Percentiles rank a stretch among this genome's conserved stretches.
Evolutionary conservation across 2,888 invertebrate genomes (phyloP).

Genomic region (Drosophila paranaensis): DNA sequence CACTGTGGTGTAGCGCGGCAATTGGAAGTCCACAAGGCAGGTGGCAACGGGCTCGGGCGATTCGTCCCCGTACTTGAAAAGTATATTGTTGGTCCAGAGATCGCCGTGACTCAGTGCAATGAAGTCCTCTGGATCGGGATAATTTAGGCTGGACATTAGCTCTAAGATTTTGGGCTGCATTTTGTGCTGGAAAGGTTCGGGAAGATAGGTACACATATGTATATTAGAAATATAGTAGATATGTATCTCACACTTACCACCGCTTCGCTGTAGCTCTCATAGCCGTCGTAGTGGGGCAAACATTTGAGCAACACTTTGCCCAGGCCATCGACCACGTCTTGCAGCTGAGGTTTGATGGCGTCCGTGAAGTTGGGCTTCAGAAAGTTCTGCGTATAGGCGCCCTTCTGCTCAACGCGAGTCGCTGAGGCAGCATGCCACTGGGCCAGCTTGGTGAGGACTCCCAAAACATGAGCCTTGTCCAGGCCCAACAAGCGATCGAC

Average conservation of each 20-base stretch:
- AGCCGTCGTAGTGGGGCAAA: background rate
- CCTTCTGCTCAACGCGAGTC: background rate
- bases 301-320: background rate
- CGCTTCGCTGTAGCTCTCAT: background rate
- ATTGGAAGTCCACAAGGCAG: conserved; percentile 74
- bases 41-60: conserved; percentile 49
- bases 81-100: conserved; percentile 78
- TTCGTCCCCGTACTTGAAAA: conserved; percentile 73
- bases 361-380: background rate
- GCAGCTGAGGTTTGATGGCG: conserved; percentile 1
- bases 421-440: conserved; percentile 7
- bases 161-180: conserved; percentile 26
- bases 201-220: background rate
- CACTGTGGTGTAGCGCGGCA: conserved; percentile 69
- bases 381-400: conserved; percentile 3
- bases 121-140: conserved; percentile 62
- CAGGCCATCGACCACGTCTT: background rate
- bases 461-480: background rate
- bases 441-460: background rate
- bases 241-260: background rate
- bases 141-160: conserved; percentile 21
- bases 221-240: background rate
- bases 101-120: conserved; percentile 65
- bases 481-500: background rate
- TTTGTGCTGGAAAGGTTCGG: background rate